Evolutionary conservation across 1,140 invertebrate genomes (phyloP), one percentile per base, ranked within the genome.

Genomic region (Cryptotermes secundus): DNA sequence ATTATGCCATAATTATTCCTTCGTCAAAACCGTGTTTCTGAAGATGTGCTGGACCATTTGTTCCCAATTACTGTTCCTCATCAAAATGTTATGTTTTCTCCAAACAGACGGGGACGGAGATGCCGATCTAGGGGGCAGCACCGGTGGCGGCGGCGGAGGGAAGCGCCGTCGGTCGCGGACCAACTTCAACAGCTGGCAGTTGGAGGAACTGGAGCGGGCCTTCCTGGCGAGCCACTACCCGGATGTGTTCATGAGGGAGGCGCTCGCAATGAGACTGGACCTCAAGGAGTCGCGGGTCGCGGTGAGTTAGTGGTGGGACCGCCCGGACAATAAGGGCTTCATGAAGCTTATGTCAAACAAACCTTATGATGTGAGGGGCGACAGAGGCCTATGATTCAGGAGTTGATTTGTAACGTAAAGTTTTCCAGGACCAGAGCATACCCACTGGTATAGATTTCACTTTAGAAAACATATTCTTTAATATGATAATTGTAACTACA

Each of bases 161-260:
- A 96, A 96, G 88, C 90, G 98, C 83, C 92, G 98, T 84, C 92
- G 99, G 85, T 99, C 97, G 79, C 90, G 98, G 87, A 99, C 99
- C 72, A 99, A 99, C 91, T 99, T 99, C 92, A 99, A 97, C 91
- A 97, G 96, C 85, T 99, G 98, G 98, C 99, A 99, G 91, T 91
- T 99, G 88, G 98, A 99, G 88, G 98, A 99, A 91, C 92, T 99
- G 89, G 99, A 99, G 90, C 92, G 97, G 86, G 98, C 98, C 6
- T 99, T 99, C 91, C 92, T 97, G 83, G 95, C 97, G 85, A 97
- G 96, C 86, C 99, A 99, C 91, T 99, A 99, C 92, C 98, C 98
- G 14, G 98, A 99, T 90, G 96, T 99, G 84, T 99, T 99, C 92
- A 99, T 99, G 98, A 93, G 98, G 86, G 98, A 99, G 89, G 96